Conservation (phyloP, 2,797 vertebrate species). For the Amniataba percoides region DNA sequence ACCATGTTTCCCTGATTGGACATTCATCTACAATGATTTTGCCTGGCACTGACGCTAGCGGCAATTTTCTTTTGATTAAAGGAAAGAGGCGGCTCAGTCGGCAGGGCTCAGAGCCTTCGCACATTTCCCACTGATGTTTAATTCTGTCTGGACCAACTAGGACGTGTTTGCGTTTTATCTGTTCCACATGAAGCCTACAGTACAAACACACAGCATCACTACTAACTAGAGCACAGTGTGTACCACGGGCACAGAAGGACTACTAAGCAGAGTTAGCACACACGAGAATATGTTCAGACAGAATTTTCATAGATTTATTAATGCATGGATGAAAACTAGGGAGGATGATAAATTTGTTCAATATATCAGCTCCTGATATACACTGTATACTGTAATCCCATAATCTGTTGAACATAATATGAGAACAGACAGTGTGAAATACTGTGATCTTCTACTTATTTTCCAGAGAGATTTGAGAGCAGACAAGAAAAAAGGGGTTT, state of each 20-base stretch:
- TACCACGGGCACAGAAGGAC: conserved; percentile 61
- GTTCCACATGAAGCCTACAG: conserved; percentile 76
- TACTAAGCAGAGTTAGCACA: conserved; percentile 65
- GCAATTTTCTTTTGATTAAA: conserved; percentile 82
- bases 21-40: conserved; percentile 77
- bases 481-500: conserved; percentile 23
- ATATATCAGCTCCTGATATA: conserved; percentile 41
- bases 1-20: conserved; percentile 75
- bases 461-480: conserved; percentile 26
- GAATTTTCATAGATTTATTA: conserved; percentile 75
- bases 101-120: conserved; percentile 65
- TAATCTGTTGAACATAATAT: conserved; percentile 22
- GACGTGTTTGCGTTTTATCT: conserved; percentile 79
- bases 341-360: conserved; percentile 60
- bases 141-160: conserved; percentile 78
- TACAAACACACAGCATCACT: conserved; percentile 70
- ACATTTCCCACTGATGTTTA: conserved; percentile 78
- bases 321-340: conserved; percentile 61
- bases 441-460: conserved; percentile 28
- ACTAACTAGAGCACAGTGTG: conserved; percentile 74
- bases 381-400: conserved; percentile 33
- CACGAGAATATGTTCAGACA: conserved; percentile 73
- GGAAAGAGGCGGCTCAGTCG: conserved; percentile 68
- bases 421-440: conserved; percentile 30
- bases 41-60: conserved; percentile 63